Evolutionary conservation across 1,140 invertebrate species (phyloP), one percentile per base, ranked within the genome.

Genomic region (Notospermus geniculatus): DNA sequence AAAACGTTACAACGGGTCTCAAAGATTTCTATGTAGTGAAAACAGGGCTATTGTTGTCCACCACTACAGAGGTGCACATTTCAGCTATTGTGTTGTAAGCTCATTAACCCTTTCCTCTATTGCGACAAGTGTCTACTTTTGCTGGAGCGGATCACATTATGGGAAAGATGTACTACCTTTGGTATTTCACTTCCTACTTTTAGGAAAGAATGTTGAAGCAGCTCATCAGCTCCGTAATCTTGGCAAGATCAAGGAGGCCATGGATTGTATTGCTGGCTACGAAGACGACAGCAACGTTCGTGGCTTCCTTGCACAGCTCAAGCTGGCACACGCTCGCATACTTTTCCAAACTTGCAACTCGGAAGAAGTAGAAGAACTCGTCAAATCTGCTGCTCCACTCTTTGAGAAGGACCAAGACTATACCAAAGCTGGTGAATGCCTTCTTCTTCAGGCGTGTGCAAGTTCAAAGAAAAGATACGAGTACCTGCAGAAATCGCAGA

Each of bases 171-270:
- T 0, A 23, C 2, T 22, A 22, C 17, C n/a, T 46, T 4, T 36
- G 39, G 36, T 29, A 28, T 28, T 28, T 41, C 15, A 28, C 61
- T 7, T 29, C 53, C 27, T 1, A 54, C 25, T 60, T 69, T 43
- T 28, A 72, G 70, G 62, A n/a, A 46, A 67, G 19, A 52, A 45
- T 28, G 55, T 57, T 13, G 59, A 66, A 19, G 72, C 72, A 11
- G 63, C 67, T 1, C 52, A 59, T 22, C 27, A 69, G 9, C 62
- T 69, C 27, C 27, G 66, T 25, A 56, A 45, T 27, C 39, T 57
- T 53, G 70, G 70, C 0, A 32, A 63, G 27, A 61, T 58, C 13
- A 50, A 60, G 1, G 43, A 74, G 46, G 70, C 70, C 19, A 28
- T 67, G 25, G 41, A 56, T 5, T 64, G 43, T 56, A 66, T 70